Conservation (phyloP, 2,113 vertebrate genomes). For the Pelodiscus sinensis region DNA sequence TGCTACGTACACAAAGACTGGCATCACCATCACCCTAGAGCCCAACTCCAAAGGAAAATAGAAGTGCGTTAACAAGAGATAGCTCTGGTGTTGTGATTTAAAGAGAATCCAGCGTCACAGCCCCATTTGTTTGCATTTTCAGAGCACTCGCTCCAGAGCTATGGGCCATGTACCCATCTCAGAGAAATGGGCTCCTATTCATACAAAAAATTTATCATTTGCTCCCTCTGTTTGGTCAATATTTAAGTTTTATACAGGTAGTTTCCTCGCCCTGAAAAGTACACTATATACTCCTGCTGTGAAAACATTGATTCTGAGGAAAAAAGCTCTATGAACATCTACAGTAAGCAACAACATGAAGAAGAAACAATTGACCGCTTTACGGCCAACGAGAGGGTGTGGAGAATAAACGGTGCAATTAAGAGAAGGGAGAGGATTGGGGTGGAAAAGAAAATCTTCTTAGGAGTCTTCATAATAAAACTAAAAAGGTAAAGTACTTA, state of each 20-base stretch:
- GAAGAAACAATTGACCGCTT: background rate
- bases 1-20: background rate
- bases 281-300: background rate
- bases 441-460: conserved; percentile 11
- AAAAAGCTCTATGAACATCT: background rate
- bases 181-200: conserved; percentile 35
- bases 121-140: background rate
- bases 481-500: conserved; percentile 55
- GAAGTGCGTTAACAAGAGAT: background rate
- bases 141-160: background rate
- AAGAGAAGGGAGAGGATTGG: background rate
- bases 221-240: conserved; percentile 45
- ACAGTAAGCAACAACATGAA: rapidly evolving
- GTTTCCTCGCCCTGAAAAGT: conserved; percentile 53
- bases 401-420: conserved; percentile 7
- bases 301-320: background rate
- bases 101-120: background rate
- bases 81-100: background rate
- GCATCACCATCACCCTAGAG: background rate
- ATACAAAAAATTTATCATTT: background rate
- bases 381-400: background rate
- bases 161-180: background rate
- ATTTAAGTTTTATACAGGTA: conserved; percentile 55
- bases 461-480: background rate
- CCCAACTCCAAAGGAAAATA: background rate